These are phyloP conservation scores for Avahi laniger DNA, from an alignment of 2,797 vertebrate genomes.

Conservation along the genomic window DNA sequence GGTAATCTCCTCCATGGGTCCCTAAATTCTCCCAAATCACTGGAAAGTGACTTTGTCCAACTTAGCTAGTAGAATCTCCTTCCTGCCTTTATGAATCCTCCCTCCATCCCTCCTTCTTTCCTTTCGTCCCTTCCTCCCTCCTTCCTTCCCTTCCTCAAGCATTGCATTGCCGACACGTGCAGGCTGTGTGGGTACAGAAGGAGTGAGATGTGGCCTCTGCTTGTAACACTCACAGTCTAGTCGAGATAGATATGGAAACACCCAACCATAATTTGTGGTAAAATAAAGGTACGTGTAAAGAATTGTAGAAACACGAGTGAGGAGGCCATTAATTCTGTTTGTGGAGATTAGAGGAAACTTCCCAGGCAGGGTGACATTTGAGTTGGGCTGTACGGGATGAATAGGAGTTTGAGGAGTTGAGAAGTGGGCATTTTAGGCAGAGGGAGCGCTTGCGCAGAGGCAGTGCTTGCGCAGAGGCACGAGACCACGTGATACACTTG, in stretches of 20 bases:
- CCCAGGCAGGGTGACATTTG: background rate
- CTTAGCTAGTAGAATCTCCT: background rate
- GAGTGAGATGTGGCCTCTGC: background rate
- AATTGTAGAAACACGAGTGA: background rate
- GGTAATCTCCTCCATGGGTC: accelerated
- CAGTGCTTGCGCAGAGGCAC: background rate
- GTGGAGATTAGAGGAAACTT: background rate
- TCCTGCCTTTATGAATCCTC: background rate
- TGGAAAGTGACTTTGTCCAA: background rate
- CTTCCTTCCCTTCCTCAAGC: background rate
- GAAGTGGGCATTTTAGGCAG: background rate
- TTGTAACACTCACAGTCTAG: background rate
- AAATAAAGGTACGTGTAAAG: background rate
- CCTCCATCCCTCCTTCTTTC: background rate
- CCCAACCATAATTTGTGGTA: background rate
- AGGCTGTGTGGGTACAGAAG: background rate
- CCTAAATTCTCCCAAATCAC: background rate
- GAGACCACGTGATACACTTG: background rate
- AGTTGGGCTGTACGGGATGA: background rate
- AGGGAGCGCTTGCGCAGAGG: background rate
- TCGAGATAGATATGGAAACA: background rate
- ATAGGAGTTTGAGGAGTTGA: background rate
- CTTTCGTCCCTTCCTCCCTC: background rate
- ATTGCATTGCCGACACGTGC: background rate
- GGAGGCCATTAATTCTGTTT: background rate